Percentiles rank a stretch among this genome's conserved stretches.
Evolutionary conservation across 2,113 vertebrate genomes (phyloP).

Genomic region (Thalassoma bifasciatum): DNA sequence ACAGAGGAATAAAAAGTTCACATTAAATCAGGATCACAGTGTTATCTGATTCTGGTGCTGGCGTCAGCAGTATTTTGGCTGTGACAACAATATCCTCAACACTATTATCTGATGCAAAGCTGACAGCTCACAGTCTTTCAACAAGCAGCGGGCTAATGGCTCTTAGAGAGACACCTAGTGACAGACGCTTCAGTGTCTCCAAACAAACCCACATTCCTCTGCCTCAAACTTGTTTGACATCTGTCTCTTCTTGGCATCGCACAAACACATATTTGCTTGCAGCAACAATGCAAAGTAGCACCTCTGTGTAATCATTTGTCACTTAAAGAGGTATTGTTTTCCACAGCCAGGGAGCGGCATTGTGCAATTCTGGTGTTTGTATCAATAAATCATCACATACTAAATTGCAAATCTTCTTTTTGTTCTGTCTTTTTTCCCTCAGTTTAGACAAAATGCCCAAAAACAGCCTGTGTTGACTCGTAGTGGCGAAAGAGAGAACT

Average conservation of each 20-base stretch:
- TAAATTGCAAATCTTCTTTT: not conserved
- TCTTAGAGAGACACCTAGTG: slow-evolving; percentile 63
- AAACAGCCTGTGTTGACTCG: slow-evolving; percentile 42
- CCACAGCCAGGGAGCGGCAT: slow-evolving; percentile 14
- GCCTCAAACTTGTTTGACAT: slow-evolving; percentile 78
- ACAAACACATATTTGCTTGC: slow-evolving; percentile 65
- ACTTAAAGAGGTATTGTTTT: slow-evolving; percentile 36
- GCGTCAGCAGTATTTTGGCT: slow-evolving; percentile 62
- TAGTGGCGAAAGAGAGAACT: slow-evolving; percentile 27
- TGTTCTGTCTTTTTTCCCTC: not conserved
- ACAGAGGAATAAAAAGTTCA: slow-evolving; percentile 34
- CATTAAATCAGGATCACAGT: slow-evolving; percentile 39
- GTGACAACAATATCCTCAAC: slow-evolving; percentile 67
- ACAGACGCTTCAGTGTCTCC: slow-evolving; percentile 68
- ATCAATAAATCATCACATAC: slow-evolving; percentile 15
- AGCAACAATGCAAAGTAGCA: slow-evolving; percentile 66
- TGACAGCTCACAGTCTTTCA: slow-evolving; percentile 76
- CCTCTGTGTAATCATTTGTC: slow-evolving; percentile 57
- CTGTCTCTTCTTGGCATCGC: slow-evolving; percentile 64
- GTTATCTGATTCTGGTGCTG: slow-evolving; percentile 63
- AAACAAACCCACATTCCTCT: slow-evolving; percentile 73
- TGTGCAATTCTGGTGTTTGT: slow-evolving; percentile 12
- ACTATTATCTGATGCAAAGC: slow-evolving; percentile 68
- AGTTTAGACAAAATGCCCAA: slow-evolving; percentile 22
- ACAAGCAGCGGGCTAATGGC: slow-evolving; percentile 74